phyloP scores from a whole-genome alignment of 2,113 vertebrate species.

The Burhinus bistriatus region DNA sequence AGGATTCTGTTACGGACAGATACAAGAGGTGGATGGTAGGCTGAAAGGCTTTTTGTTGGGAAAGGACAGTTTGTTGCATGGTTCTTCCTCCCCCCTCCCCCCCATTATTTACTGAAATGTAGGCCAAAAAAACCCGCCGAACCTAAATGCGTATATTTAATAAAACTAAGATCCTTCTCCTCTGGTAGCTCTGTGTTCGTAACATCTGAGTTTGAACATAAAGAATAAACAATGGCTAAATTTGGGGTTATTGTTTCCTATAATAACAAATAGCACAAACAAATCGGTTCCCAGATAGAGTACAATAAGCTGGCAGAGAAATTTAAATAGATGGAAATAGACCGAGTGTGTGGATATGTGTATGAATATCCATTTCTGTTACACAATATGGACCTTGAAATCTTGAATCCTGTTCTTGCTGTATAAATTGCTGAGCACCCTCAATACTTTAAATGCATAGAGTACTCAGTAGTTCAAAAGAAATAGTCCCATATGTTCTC shows the following conservation, averaged over 20 bases:
- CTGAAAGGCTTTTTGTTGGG: neutral
- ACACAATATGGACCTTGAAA: rapidly evolving
- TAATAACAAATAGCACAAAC: neutral
- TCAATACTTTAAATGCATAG: neutral
- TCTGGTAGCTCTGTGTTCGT: neutral
- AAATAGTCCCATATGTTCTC: neutral
- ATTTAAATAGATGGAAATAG: neutral
- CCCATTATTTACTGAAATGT: neutral
- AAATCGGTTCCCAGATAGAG: neutral
- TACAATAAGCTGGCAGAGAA: neutral
- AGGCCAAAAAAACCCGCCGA: neutral
- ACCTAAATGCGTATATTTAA: neutral
- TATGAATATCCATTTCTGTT: neutral
- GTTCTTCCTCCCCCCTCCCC: neutral
- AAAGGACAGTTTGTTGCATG: neutral
- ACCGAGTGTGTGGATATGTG: rapidly evolving
- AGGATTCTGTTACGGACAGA: neutral
- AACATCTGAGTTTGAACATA: neutral
- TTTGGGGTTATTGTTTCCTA: neutral
- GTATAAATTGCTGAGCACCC: neutral
- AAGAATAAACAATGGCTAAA: neutral
- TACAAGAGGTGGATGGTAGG: neutral
- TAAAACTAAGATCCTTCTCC: neutral
- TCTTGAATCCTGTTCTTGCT: neutral
- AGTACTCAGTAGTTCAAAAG: neutral